Percentiles rank a stretch among this genome's conserved stretches.
Evolutionary conservation across 2,888 invertebrate genomes (phyloP).

Genomic region (Idaea straminata): DNA sequence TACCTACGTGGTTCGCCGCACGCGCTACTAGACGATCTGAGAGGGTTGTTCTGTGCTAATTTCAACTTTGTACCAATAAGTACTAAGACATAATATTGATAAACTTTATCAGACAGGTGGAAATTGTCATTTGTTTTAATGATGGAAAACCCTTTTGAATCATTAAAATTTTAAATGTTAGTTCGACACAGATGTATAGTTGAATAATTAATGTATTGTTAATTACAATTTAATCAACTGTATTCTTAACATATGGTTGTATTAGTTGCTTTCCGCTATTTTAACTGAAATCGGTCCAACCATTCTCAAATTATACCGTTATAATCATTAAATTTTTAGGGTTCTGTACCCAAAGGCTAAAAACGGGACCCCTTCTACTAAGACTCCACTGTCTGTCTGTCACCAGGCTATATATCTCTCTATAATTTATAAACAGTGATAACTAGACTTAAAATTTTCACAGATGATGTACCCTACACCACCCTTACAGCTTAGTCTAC

Average conservation of each 20-base stretch:
- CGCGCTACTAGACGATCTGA: slow-evolving; percentile 15
- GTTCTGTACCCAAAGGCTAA: too few species aligned
- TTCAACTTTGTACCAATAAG: slow-evolving; percentile 7
- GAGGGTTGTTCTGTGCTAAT: slow-evolving; percentile 11
- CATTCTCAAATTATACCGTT: too few species aligned
- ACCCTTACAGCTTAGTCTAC: too few species aligned
- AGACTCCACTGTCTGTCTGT: too few species aligned
- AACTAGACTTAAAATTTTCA: too few species aligned
- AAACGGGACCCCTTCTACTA: too few species aligned
- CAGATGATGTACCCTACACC: too few species aligned
- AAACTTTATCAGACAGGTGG: slow-evolving; percentile 7
- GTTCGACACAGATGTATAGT: slow-evolving; percentile 9
- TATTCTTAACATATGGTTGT: slow-evolving; percentile 15
- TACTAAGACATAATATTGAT: slow-evolving; percentile 6
- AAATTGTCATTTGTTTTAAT: slow-evolving; percentile 24
- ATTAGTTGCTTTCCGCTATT: background rate
- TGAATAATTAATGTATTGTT: slow-evolving; percentile 13
- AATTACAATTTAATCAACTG: slow-evolving; percentile 23
- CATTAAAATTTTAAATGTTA: slow-evolving; percentile 15
- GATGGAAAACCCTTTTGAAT: slow-evolving; percentile 18
- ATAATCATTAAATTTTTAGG: too few species aligned
- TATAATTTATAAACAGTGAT: too few species aligned
- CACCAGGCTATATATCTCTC: too few species aligned
- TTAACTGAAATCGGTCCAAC: background rate
- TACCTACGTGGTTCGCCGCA: slow-evolving; percentile 24